phyloP scores from a whole-genome alignment of 1,140 invertebrate genomes.

The Ditylenchus dipsaci region DNA sequence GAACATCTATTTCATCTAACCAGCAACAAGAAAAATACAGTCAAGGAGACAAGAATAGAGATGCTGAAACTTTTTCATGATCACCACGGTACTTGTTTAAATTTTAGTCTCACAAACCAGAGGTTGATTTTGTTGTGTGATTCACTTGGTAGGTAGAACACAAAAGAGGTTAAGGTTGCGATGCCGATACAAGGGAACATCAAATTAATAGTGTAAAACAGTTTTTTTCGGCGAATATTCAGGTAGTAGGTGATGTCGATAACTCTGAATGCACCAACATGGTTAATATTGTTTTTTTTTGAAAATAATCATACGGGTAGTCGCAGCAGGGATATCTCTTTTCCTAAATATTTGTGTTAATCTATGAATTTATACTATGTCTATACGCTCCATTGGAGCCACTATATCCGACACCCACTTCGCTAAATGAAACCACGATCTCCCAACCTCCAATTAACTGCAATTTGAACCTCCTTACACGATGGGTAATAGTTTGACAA shows the following conservation, averaged over 20 bases:
- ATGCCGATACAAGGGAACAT: slow-evolving; percentile 53
- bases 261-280: slow-evolving; percentile 64
- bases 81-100: too few relatives aligned
- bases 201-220: slow-evolving; percentile 93
- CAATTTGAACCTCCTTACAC: too few relatives aligned
- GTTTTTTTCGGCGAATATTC: slow-evolving; percentile 88
- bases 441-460: too few relatives aligned
- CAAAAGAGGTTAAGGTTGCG: slow-evolving; percentile 73
- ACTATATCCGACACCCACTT: too few relatives aligned
- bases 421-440: too few relatives aligned
- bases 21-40: slow-evolving; percentile 97
- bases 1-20: slow-evolving; percentile 73
- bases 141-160: slow-evolving; percentile 69
- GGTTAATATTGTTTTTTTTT: slow-evolving; percentile 70
- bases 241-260: slow-evolving; percentile 95
- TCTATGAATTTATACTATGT: too few relatives aligned
- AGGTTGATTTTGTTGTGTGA: slow-evolving; percentile 64
- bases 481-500: too few relatives aligned
- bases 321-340: slow-evolving; percentile 70
- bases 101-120: slow-evolving; percentile 3
- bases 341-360: slow-evolving; percentile 18
- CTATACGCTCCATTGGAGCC: too few relatives aligned
- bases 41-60: slow-evolving; percentile 72
- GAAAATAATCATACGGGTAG: slow-evolving; percentile 80
- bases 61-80: slow-evolving; percentile 19